Base-by-base conservation (phyloP, 1,140 invertebrate species). In the Tetragonula clypearis region DNA sequence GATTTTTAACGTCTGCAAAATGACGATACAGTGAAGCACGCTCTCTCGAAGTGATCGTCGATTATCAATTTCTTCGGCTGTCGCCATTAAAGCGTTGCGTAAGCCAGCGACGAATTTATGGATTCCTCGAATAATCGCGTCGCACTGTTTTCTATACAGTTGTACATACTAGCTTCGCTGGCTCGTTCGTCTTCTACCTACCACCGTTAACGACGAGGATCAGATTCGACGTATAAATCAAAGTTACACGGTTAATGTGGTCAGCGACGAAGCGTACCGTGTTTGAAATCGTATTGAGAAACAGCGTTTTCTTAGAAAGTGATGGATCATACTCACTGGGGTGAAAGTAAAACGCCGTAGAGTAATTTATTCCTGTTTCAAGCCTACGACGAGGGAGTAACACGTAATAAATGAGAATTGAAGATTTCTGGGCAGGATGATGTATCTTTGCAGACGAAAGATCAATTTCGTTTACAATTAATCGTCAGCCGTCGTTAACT, bases 71-170 rank as follows among this genome's bases (percentile, higher is more conserved):
- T 65, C 60, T 62, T 76, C 62, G 81, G 62, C 21, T 76, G 62
- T 68, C 72, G 53, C 53, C 53, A 53, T 82, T 82, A 35, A 82
- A 49, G 55, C 21, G 60, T 68, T 76, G 58, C 62, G 49, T 55
- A 68, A 82, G 55, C 12, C 73, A 17, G 21, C 53, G 53, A 76
- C 73, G n/a, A 77, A 82, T 82, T 82, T 76, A 82, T 58, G 72
- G 62, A 68, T 75, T 21, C 30, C 58, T 35, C 60, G 72, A 9
- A 55, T 82, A 56, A 56, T 82, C 73, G 49, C 73, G 62, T 55
- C 56, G 72, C 72, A 82, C 72, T 72, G 73, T 82, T 82, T 68
- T 66, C 62, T 82, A 62, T 77, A 77, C 81, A 82, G 81, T 82
- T 82, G 76, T 53, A 49, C 23, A 76, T 73, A 49, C 30, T 30